Conservation (phyloP, 2,113 vertebrate genomes). For the Lanius ludovicianus region DNA sequence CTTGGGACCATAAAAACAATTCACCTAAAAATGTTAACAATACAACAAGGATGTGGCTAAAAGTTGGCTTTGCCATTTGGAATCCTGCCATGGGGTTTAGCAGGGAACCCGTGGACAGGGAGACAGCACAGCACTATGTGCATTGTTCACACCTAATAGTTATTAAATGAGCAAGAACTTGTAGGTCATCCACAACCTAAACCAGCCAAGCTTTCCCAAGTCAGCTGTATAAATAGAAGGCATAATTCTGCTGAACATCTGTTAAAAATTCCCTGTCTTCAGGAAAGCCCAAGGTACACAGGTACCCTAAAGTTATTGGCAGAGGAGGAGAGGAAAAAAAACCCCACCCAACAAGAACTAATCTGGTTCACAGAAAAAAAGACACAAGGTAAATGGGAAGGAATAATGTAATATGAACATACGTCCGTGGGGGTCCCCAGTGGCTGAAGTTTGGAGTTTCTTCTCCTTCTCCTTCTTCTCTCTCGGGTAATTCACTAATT, state of each 20-base stretch:
- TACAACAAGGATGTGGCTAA: slow-evolving; percentile 15
- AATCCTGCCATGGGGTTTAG: not conserved
- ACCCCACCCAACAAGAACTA: not conserved
- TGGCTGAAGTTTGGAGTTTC: slow-evolving; percentile 95
- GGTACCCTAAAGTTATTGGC: slow-evolving; percentile 14
- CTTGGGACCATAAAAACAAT: not conserved
- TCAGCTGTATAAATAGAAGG: slow-evolving; percentile 43
- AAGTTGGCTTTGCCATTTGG: not conserved
- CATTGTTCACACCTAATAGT: slow-evolving; percentile 44
- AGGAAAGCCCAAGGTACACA: slow-evolving; percentile 16
- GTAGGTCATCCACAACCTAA: slow-evolving; percentile 1
- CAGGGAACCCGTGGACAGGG: not conserved
- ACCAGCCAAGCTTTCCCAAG: slow-evolving; percentile 3
- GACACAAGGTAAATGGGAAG: not conserved
- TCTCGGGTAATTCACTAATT: slow-evolving; percentile 88
- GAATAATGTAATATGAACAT: slow-evolving; percentile 34
- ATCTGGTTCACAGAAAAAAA: not conserved
- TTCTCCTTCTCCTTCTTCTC: slow-evolving; percentile 96
- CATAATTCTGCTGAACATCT: slow-evolving; percentile 29
- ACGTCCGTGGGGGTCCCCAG: slow-evolving; percentile 92
- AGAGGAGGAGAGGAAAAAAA: not conserved
- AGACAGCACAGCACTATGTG: not conserved
- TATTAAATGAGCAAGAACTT: slow-evolving; percentile 36
- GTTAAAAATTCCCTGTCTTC: slow-evolving; percentile 31
- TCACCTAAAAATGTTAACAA: slow-evolving; percentile 14